Evolutionary conservation across 2,888 invertebrate genomes (phyloP).

Genomic region (Physocephala rufipes): DNA sequence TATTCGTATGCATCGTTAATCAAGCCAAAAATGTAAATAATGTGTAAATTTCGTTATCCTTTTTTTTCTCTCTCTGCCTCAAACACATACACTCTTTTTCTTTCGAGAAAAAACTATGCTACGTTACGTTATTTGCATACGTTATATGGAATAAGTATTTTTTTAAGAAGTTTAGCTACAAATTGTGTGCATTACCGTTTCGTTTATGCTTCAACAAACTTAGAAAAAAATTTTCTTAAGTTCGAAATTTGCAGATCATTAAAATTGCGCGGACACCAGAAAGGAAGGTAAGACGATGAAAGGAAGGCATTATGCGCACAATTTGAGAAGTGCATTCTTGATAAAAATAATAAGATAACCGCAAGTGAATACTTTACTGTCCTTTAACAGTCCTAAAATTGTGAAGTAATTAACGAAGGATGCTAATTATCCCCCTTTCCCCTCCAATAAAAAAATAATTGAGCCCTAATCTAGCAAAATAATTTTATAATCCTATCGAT

Average conservation of each 20-base stretch:
- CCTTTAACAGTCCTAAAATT: too few species aligned
- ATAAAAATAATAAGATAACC: too few species aligned
- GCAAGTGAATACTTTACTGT: too few species aligned
- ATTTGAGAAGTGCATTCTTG: too few species aligned
- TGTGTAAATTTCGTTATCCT: slow-evolving; percentile 32
- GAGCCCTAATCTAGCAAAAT: not conserved
- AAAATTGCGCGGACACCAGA: not conserved
- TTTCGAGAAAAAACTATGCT: not conserved
- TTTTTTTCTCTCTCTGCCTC: too few species aligned
- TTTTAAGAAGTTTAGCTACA: slow-evolving; percentile 5
- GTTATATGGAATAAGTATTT: slow-evolving; percentile 2
- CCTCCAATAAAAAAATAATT: too few species aligned
- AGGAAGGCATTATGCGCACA: too few species aligned
- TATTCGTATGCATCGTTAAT: slow-evolving; percentile 16
- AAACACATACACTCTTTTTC: too few species aligned
- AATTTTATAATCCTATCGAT: slow-evolving; percentile 31
- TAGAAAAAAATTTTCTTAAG: not conserved
- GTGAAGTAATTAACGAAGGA: too few species aligned
- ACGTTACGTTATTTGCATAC: slow-evolving; percentile 30
- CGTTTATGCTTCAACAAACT: too few species aligned
- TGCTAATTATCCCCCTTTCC: too few species aligned
- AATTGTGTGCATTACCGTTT: not conserved
- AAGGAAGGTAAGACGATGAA: too few species aligned
- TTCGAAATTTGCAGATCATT: not conserved
- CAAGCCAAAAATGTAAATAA: slow-evolving; percentile 29